These are phyloP conservation scores for Philhelius pedissequus DNA, from an alignment of 2,888 invertebrate genomes.

Conservation along the genomic window DNA sequence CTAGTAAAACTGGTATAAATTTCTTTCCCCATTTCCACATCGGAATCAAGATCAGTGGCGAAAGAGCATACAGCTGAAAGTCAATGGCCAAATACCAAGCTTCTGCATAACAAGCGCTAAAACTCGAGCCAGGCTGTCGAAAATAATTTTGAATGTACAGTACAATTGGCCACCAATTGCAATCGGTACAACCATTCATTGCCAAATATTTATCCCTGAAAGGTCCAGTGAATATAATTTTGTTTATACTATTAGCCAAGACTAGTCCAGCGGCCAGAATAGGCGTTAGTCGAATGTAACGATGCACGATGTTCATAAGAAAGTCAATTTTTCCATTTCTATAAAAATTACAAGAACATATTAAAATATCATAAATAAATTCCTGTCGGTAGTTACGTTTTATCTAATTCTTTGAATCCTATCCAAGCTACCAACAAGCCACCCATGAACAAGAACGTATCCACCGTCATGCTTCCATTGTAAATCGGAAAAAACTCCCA, in stretches of 20 bases:
- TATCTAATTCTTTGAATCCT: slow-evolving; percentile 63
- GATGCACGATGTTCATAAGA: slow-evolving; percentile 69
- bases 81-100: slow-evolving; percentile 81
- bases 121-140: not conserved
- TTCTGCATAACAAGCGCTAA: slow-evolving; percentile 77
- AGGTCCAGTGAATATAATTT: slow-evolving; percentile 79
- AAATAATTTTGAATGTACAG: slow-evolving; percentile 79
- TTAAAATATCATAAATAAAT: not conserved
- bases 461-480: slow-evolving; percentile 80
- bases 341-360: not conserved
- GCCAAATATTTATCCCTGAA: slow-evolving; percentile 40
- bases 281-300: slow-evolving; percentile 79
- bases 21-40: slow-evolving; percentile 75
- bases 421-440: slow-evolving; percentile 79
- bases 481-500: slow-evolving; percentile 62
- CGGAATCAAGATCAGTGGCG: slow-evolving; percentile 79
- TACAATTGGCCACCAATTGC: slow-evolving; percentile 78
- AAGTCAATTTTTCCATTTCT: slow-evolving; percentile 72
- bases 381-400: not conserved
- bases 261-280: slow-evolving; percentile 78
- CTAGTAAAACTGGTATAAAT: slow-evolving; percentile 63
- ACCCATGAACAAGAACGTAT: slow-evolving; percentile 81
- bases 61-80: slow-evolving; percentile 80
- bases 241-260: slow-evolving; percentile 77
- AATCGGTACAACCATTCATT: slow-evolving; percentile 70